Conservation (phyloP, 1,140 invertebrate species). For the Cotesia vestalis region DNA sequence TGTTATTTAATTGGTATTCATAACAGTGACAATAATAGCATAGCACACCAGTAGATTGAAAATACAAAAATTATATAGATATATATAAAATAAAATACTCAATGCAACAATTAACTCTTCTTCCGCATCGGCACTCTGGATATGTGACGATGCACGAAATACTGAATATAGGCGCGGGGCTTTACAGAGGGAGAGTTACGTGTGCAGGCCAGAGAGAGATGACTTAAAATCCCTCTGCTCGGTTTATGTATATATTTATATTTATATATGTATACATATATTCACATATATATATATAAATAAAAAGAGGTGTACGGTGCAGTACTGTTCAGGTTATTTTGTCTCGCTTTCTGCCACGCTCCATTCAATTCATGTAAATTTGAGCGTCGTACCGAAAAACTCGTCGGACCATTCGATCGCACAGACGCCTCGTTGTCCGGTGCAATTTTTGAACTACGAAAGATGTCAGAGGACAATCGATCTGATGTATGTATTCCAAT, state of each 20-base stretch:
- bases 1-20: conserved; percentile 1
- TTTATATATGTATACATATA: not conserved
- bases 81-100: conserved; percentile 37
- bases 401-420: conserved; percentile 21
- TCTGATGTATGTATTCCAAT: not conserved
- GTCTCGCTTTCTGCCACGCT: conserved; percentile 5
- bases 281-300: not conserved
- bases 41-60: not conserved
- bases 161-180: conserved; percentile 33
- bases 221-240: conserved; percentile 25
- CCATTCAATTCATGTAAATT: conserved; percentile 34
- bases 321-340: conserved; percentile 9
- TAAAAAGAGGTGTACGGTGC: not conserved
- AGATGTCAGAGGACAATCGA: conserved; percentile 16
- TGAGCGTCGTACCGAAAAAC: conserved; percentile 27
- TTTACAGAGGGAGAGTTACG: conserved; percentile 6
- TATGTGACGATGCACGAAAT: conserved; percentile 45
- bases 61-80: conserved; percentile 15
- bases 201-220: conserved; percentile 4
- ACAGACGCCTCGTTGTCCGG: not conserved
- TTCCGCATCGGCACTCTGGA: conserved; percentile 43
- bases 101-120: conserved; percentile 45
- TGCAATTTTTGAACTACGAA: conserved; percentile 16
- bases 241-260: not conserved
- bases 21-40: conserved; percentile 23